These are phyloP conservation scores for Dipodomys ordii DNA, from an alignment of 2,113 vertebrate genomes.

Conservation along the genomic window DNA sequence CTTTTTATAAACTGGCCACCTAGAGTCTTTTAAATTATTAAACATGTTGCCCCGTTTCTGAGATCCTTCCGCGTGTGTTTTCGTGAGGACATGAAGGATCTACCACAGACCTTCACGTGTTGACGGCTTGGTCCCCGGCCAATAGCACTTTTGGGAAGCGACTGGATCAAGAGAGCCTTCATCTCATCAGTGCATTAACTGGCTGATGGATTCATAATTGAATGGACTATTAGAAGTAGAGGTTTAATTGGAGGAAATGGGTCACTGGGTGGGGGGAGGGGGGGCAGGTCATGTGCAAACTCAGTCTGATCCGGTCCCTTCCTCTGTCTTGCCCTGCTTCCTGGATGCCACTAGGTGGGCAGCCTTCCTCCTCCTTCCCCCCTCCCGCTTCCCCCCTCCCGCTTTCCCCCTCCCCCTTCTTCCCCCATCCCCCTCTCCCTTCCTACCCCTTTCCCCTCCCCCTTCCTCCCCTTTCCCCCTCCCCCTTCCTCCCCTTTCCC, in stretches of 20 bases:
- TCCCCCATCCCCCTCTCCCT: no score
- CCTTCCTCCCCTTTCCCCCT: no score
- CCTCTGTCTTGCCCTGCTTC: background rate
- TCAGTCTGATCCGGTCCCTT: background rate
- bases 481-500: background rate
- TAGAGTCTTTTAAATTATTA: background rate
- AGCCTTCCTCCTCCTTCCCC: background rate
- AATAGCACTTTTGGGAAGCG: background rate
- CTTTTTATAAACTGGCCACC: background rate
- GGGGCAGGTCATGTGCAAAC: accelerated
- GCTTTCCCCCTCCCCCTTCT: no score
- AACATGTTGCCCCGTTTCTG: background rate
- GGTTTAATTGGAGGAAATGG: background rate
- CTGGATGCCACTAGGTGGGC: background rate
- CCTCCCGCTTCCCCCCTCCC: no score
- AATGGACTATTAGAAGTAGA: background rate
- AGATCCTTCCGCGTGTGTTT: background rate
- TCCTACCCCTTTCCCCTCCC: no score
- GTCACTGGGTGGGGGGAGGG: accelerated
- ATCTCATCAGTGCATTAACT: background rate
- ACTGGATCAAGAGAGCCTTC: background rate
- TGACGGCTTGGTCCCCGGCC: background rate
- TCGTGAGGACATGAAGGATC: background rate
- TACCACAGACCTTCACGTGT: background rate
- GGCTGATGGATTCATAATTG: background rate